These are phyloP conservation scores for Todus mexicanus DNA, from an alignment of 2,797 vertebrate species.

Conservation along the genomic window DNA sequence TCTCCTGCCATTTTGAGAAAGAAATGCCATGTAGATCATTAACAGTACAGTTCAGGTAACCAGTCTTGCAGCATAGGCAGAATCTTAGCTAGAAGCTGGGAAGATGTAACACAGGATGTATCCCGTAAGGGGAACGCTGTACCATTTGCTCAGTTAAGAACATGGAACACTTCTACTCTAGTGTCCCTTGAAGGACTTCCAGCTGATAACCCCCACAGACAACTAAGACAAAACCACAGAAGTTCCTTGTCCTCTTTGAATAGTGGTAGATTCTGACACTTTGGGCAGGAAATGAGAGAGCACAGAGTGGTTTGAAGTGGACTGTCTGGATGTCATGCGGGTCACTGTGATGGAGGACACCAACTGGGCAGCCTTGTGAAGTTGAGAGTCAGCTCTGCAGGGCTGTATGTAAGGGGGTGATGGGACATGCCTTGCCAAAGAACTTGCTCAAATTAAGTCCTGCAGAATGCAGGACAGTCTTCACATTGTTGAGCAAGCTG, in stretches of 20 bases:
- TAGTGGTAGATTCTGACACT: neutral
- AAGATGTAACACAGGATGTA: neutral
- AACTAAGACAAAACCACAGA: neutral
- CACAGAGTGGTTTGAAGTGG: neutral
- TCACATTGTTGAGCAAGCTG: neutral
- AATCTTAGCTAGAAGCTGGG: neutral
- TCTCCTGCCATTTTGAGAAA: constrained; percentile 80
- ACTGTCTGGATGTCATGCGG: neutral
- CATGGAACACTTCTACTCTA: neutral
- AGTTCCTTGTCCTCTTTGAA: neutral
- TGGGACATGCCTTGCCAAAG: neutral
- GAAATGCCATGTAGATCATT: neutral
- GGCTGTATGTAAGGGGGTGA: neutral
- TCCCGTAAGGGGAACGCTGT: neutral
- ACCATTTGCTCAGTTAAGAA: neutral
- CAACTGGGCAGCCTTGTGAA: neutral
- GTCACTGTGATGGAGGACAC: neutral
- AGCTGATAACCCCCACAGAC: neutral
- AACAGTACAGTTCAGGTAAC: neutral
- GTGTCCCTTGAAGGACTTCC: neutral
- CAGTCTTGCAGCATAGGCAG: neutral
- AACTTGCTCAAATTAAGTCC: neutral
- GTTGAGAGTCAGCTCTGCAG: neutral
- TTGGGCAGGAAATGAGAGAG: neutral
- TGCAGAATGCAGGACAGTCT: neutral